These are phyloP conservation scores for Ectropis grisescens DNA, from an alignment of 1,140 invertebrate species.

Conservation along the genomic window DNA sequence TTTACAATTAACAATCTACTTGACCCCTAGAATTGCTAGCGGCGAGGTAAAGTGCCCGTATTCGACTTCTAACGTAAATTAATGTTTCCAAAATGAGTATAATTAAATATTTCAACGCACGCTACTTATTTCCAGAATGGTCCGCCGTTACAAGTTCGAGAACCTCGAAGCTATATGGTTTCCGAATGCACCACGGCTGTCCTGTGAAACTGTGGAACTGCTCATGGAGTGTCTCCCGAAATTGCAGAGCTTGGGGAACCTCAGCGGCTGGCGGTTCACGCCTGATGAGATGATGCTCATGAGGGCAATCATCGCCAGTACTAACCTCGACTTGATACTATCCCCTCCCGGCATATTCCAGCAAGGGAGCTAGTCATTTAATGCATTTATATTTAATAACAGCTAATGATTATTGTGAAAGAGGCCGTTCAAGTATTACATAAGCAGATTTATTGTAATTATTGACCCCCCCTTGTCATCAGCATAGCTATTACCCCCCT, in stretches of 20 bases:
- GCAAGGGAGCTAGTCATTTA: slow-evolving; percentile 42
- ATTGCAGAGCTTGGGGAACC: slow-evolving; percentile 72
- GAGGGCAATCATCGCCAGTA: slow-evolving; percentile 73
- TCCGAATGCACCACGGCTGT: slow-evolving; percentile 72
- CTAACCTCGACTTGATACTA: slow-evolving; percentile 71
- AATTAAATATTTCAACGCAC: no score
- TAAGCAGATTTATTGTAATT: no score
- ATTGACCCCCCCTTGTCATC: no score
- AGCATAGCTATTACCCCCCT: no score
- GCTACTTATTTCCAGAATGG: slow-evolving; percentile 69
- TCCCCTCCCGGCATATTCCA: slow-evolving; percentile 69
- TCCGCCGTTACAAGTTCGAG: slow-evolving; percentile 70
- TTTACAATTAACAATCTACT: no score
- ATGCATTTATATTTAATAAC: no score
- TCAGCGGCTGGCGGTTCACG: slow-evolving; percentile 74
- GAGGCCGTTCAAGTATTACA: no score
- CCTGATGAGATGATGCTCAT: slow-evolving; percentile 75
- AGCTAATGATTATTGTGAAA: no score
- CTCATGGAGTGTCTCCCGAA: slow-evolving; percentile 75
- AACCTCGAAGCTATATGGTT: slow-evolving; percentile 76
- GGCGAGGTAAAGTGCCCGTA: no score
- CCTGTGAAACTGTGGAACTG: slow-evolving; percentile 72
- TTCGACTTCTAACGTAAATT: no score
- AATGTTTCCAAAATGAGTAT: no score
- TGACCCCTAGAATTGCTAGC: no score